Evolutionary conservation across 1,140 invertebrate genomes (phyloP).

Genomic region (Mercenaria mercenaria): DNA sequence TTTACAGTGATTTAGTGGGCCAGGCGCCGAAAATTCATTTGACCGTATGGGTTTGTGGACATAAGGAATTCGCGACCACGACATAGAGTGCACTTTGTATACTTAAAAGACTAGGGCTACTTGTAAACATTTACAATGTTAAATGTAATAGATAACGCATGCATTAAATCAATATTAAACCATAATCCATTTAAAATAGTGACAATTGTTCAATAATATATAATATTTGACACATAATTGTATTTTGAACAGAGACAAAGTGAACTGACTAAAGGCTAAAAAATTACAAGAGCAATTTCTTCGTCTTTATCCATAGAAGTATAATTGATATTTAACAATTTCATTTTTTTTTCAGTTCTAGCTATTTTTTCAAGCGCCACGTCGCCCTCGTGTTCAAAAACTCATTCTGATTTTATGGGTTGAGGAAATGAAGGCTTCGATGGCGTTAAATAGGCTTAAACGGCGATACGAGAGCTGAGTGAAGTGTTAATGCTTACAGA

Average conservation of each 20-base stretch:
- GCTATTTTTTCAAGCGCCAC: not conserved
- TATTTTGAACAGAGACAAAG: too few species aligned
- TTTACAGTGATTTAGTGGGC: slow-evolving; percentile 15
- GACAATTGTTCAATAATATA: too few species aligned
- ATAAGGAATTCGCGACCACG: not conserved
- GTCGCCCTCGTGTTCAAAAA: slow-evolving; percentile 17
- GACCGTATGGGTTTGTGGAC: slow-evolving; percentile 35
- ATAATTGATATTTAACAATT: not conserved
- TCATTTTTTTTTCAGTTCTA: not conserved
- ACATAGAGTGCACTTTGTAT: too few species aligned
- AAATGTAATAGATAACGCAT: too few species aligned
- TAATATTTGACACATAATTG: too few species aligned
- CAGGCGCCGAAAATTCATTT: slow-evolving; percentile 37
- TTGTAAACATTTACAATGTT: too few species aligned
- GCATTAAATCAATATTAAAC: too few species aligned
- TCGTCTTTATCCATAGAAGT: too few species aligned
- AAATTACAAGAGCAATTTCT: too few species aligned
- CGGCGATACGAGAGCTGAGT: slow-evolving; percentile 1
- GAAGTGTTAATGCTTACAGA: slow-evolving; percentile 9
- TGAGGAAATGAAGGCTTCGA: slow-evolving; percentile 7
- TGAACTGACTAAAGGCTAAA: too few species aligned
- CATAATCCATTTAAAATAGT: too few species aligned
- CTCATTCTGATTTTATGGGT: slow-evolving; percentile 11
- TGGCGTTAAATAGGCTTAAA: slow-evolving; percentile 51
- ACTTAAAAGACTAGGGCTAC: too few species aligned